phyloP scores from a whole-genome alignment of 2,888 invertebrate species.

The Mamestra brassicae region DNA sequence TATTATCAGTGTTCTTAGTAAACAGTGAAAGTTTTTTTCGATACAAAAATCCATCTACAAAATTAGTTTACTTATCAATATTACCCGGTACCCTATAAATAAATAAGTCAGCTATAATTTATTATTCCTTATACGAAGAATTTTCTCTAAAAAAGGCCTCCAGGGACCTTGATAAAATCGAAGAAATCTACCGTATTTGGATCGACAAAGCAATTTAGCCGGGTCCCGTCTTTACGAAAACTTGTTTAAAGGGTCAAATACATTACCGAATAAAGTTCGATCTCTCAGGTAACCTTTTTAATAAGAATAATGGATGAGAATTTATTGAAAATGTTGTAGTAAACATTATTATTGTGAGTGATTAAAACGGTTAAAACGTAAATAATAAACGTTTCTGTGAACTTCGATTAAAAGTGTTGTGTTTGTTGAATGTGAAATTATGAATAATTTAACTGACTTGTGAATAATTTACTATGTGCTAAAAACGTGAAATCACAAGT shows the following conservation, averaged over 20 bases:
- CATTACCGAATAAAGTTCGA: constrained; percentile 63
- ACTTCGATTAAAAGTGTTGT: constrained; percentile 10
- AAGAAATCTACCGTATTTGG: constrained; percentile 60
- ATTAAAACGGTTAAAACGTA: background rate
- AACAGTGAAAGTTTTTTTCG: background rate
- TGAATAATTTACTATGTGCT: background rate
- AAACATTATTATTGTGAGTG: background rate
- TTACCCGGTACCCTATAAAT: constrained; percentile 25
- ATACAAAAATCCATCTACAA: background rate
- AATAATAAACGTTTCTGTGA: constrained; percentile 11
- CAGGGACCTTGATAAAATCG: constrained; percentile 61
- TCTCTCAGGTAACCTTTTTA: constrained; percentile 40
- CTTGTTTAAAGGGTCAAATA: constrained; percentile 67
- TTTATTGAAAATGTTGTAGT: constrained; percentile 10
- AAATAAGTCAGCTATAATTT: constrained; percentile 57
- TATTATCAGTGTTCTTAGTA: background rate
- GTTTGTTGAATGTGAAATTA: constrained; percentile 3
- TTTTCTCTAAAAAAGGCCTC: constrained; percentile 57
- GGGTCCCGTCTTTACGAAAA: constrained; percentile 62
- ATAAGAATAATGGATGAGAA: constrained; percentile 40
- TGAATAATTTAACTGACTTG: background rate
- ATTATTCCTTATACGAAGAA: constrained; percentile 62
- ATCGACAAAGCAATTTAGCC: constrained; percentile 67
- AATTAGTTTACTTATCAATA: constrained; percentile 30
- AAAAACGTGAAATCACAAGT: constrained; percentile 2